Evolutionary conservation across 1,140 invertebrate genomes (phyloP), one percentile per base, ranked within the genome.

Genomic region (Pantala flavescens): DNA sequence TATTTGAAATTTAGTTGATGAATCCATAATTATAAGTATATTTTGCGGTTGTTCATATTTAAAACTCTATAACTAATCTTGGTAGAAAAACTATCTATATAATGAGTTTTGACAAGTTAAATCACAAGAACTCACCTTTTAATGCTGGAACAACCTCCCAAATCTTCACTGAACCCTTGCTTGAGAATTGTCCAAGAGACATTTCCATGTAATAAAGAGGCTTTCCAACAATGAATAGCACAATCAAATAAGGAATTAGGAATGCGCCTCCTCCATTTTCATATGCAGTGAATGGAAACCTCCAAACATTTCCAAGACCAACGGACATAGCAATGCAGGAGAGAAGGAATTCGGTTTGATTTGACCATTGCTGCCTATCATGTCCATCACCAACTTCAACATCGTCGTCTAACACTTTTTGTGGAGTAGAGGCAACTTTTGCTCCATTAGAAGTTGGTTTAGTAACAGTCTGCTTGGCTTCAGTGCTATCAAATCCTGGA

Each of bases 221-320:
- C 74, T 84, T 83, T 21, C 86, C 86, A 74, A 88, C 83, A 42
- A 88, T 79, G 16, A 87, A 81, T 76, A 89, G 83, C 28, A 90
- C 85, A 19, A 87, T 79, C 23, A 87, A 74, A 77, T 88, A 88
- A 5, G 86, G 86, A 43, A 87, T 84, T 43, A 85, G 77, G 78
- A 88, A 88, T 23, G 87, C 85, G 24, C 86, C 86, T 19, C 80
- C 82, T 11, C 82, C 82, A 75, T 83, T 83, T 71, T 82, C 79
- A 77, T 83, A 84, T 0, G 83, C 84, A 16, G 82, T 81, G 75
- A 82, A 86, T 0, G 85, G 85, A 75, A 86, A 86, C 49, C 85
- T 73, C 85, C 85, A 86, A 28, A 86, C 80, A 77, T 86, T 86
- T 19, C 85, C 84, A 10, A 86, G 79, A 9, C 85, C 85, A 9